Evolutionary conservation across 2,797 vertebrate species (phyloP), one percentile per base, ranked within the genome.

Genomic region (Leptodactylus fallax): DNA sequence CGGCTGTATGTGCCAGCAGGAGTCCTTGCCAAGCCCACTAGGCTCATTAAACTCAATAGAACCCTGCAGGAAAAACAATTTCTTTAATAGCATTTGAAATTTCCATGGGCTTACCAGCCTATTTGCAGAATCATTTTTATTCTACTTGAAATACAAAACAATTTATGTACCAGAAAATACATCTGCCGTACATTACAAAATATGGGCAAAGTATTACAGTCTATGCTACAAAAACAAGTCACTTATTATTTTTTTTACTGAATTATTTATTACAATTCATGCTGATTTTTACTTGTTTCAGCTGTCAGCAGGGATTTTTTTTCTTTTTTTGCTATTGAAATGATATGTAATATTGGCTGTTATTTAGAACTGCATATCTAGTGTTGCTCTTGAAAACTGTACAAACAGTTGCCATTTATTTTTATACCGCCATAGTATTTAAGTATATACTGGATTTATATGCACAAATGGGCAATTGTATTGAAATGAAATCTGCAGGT

Each of bases 41-140:
- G 90, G 89, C 91, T 93, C 92, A 92, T 93, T 93, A 93, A 92
- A 76, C 88, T 92, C 88, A 90, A 81, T 85, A 92, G 90, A 93
- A 91, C 81, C 80, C 90, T 90, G 90, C 63, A 92, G 92, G 81
- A 90, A 86, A 89, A 81, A 91, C 91, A 0, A 74, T 86, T 87
- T 86, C 60, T 87, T 86, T 91, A 93, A 90, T 89, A 90, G 83
- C 80, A 90, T 92, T 90, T 90, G 90, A 91, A 91, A 90, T 49
- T 85, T 91, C 87, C 90, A 88, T 89, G 85, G 58, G 63, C 90
- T 92, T 91, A 91, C 90, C 92, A 91, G 77, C 36, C 71, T 71
- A 85, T 86, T 89, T 89, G 84, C 88, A 89, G 84, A 86, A 89
- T 82, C 79, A 89, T 89, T 86, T 88, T 89, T 89, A 86, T 89